These are phyloP conservation scores for Sphyrna mokarran DNA, from an alignment of 2,113 vertebrate species.

Conservation along the genomic window DNA sequence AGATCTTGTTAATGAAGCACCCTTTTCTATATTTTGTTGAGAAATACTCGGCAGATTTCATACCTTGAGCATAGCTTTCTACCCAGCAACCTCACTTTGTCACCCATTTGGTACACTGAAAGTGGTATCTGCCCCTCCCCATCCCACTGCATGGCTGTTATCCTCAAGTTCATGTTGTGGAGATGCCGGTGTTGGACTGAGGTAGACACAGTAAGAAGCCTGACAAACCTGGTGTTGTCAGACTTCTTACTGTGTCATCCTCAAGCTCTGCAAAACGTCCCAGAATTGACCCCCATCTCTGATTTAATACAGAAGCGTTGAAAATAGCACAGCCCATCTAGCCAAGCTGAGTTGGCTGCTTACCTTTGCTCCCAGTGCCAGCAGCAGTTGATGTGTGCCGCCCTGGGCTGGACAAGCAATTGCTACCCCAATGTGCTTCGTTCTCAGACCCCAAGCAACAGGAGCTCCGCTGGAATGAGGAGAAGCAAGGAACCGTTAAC, in stretches of 20 bases:
- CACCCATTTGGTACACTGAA: background rate
- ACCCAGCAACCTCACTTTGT: background rate
- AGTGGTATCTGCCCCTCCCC: background rate
- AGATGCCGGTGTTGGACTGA: too few species aligned
- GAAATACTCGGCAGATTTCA: background rate
- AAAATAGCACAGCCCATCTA: background rate
- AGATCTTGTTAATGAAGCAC: background rate
- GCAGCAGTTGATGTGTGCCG: background rate
- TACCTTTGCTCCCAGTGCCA: background rate
- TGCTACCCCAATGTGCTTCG: background rate
- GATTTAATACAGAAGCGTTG: background rate
- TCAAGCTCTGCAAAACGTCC: background rate
- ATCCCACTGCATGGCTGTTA: background rate
- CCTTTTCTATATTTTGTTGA: background rate
- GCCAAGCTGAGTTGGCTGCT: background rate
- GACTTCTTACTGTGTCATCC: too few species aligned
- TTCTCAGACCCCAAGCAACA: conserved; percentile 6
- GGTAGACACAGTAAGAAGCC: too few species aligned
- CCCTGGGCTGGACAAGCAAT: background rate
- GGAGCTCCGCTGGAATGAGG: background rate
- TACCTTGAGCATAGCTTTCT: background rate
- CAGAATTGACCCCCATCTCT: background rate
- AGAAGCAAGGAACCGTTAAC: background rate
- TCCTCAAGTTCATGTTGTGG: too few species aligned
- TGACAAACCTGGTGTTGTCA: too few species aligned